Evolutionary conservation across 2,888 invertebrate genomes (phyloP), one percentile per base, ranked within the genome.

Genomic region (Catonia carolina): DNA sequence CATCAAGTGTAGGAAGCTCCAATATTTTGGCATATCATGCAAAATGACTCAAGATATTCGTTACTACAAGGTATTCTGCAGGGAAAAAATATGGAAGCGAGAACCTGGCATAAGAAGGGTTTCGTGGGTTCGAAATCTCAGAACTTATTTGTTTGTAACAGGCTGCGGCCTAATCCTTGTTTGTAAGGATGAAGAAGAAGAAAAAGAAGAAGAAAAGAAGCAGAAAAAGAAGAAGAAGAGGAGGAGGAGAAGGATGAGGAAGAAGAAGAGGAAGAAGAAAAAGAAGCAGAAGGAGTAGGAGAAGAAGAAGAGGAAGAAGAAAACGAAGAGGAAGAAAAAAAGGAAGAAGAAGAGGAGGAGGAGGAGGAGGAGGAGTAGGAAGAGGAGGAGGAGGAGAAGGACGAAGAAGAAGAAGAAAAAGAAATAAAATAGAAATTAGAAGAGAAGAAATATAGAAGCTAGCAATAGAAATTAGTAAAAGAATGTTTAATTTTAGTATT

Each of bases 181-280:
- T n/a, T n/a, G n/a, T n/a, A n/a, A n/a, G n/a, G 53, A 22, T 14
- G 41, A 42, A 7, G 41, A 22, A 31, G 23, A 7, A 39, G 53
- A 39, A 20, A 53, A 22, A 39, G 39, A 1, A 41, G 1, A n/a
- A 22, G 39, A 2, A 31, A 17, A 4, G 20, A 22, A 39, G 41
- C 4, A 4, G 35, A 14, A 22, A 31, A n/a, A 17, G 35, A 20
- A 39, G 23, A 53, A 35, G 35, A 12, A 39, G 53, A 42, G n/a
- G 35, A 20, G 39, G 41, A 22, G n/a, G 35, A 2, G 39, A 20
- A 47, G 12, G 39, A 23, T 39, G 18, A 36, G 14, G n/a, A 18
- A 53, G 39, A n/a, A 39, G 35, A 41, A 23, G 12, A 45, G 17
- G 42, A 23, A 27, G 27, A 53, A 17, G 17, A 42, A 53, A n/a